Conservation (phyloP, 2,888 invertebrate species). For the Leucania comma region DNA sequence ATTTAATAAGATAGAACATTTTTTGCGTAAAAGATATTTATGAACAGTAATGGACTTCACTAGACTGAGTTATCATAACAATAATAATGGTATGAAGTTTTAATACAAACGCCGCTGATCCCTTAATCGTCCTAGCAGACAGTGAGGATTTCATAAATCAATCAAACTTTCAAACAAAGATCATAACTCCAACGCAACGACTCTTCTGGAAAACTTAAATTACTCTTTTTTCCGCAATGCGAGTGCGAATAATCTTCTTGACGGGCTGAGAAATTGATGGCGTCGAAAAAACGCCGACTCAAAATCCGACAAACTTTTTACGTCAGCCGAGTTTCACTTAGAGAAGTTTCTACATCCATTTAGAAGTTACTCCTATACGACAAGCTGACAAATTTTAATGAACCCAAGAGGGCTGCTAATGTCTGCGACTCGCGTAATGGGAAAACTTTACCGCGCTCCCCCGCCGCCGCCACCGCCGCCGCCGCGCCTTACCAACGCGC, state of each 20-base stretch:
- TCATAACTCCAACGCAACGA: slow-evolving; percentile 88
- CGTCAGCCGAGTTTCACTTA: slow-evolving; percentile 90
- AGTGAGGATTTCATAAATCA: slow-evolving; percentile 87
- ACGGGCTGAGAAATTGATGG: slow-evolving; percentile 90
- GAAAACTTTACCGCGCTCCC: slow-evolving; percentile 83
- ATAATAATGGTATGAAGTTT: slow-evolving; percentile 48
- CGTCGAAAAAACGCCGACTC: slow-evolving; percentile 84
- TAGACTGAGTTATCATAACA: slow-evolving; percentile 17
- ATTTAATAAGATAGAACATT: slow-evolving; percentile 37
- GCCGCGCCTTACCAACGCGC: slow-evolving; percentile 47
- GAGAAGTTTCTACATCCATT: slow-evolving; percentile 90
- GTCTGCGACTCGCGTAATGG: slow-evolving; percentile 88
- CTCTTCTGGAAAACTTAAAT: slow-evolving; percentile 89
- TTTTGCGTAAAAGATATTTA: slow-evolving; percentile 13
- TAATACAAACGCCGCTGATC: slow-evolving; percentile 65
- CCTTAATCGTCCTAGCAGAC: slow-evolving; percentile 74
- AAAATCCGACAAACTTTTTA: slow-evolving; percentile 88
- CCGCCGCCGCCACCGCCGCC: slow-evolving; percentile 58
- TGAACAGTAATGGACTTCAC: slow-evolving; percentile 17
- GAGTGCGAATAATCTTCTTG: slow-evolving; percentile 91
- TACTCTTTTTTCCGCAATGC: slow-evolving; percentile 89
- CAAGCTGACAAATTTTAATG: slow-evolving; percentile 91
- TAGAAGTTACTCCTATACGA: slow-evolving; percentile 87
- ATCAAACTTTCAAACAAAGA: slow-evolving; percentile 90
- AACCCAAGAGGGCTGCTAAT: slow-evolving; percentile 89